A percentile compares a stretch with the other conserved stretches of the same genome.
These are phyloP conservation scores for Monodelphis domestica DNA, from an alignment of 2,797 vertebrate species.

Conservation along the genomic window DNA sequence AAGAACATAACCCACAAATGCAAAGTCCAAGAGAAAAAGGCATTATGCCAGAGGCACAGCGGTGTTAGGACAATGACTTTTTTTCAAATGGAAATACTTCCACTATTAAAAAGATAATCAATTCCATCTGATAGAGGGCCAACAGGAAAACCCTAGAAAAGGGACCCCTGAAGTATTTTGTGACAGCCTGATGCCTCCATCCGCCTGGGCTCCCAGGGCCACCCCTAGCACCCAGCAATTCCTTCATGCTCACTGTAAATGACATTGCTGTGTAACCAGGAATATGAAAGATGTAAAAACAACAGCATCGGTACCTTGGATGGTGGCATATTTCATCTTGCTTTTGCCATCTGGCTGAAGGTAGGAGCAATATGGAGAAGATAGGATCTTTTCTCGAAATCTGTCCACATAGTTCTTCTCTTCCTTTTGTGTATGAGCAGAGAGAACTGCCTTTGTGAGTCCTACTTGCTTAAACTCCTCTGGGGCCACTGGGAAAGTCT, in stretches of 20 bases:
- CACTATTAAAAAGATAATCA: neutral
- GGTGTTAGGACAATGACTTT: no score
- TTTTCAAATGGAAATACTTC: no score
- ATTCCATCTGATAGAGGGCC: neutral
- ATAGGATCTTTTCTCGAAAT: conserved; percentile 89
- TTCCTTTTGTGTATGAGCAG: conserved; percentile 93
- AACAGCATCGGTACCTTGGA: conserved; percentile 84
- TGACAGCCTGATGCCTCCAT: neutral
- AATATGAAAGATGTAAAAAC: neutral
- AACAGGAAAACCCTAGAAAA: neutral
- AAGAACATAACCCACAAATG: neutral
- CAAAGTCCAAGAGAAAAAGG: neutral
- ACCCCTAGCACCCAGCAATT: neutral
- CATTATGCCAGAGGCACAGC: no score
- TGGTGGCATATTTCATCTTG: conserved; percentile 83
- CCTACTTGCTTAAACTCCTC: conserved; percentile 87
- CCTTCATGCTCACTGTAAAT: neutral
- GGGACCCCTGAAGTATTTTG: no score
- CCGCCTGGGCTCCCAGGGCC: neutral
- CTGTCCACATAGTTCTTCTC: conserved; percentile 92
- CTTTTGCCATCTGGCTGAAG: conserved; percentile 88
- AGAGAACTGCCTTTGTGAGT: conserved; percentile 91
- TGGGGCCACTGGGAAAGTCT: conserved; percentile 51
- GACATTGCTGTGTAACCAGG: no score
- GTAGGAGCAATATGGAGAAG: conserved; percentile 90